Evolutionary conservation across 2,797 vertebrate genomes (phyloP), one percentile per base, ranked within the genome.

Genomic region (Acrossocheilus fasciatus): DNA sequence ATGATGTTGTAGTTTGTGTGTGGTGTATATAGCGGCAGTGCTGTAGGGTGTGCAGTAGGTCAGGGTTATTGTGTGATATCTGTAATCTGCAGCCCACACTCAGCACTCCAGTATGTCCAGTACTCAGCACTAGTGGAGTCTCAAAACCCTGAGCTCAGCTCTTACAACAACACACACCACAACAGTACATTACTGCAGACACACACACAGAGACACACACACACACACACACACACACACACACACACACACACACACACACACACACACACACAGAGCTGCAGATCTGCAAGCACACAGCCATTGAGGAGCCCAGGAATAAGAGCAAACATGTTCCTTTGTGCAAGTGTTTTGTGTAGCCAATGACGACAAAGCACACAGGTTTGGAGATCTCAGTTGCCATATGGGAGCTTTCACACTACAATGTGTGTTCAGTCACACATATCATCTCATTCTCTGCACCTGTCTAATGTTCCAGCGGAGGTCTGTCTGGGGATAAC

Each of bases 81-180:
- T 74, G 69, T 39, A 64, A 75, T 83, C 82, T 74, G 41, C 82
- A 83, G 41, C 57, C 78, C 78, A 80, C 78, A 80, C 78, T 80
- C 78, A 79, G 36, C 36, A 4, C 66, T 70, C 45, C 30, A 57
- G 47, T 54, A 52, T 41, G 81, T 82, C 66, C 34, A 57, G 50
- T 57, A 54, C 68, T 82, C 81, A 82, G 81, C 68, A 82, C 50
- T 82, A 52, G 52, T 26, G 23, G 23, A 43, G 50, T 73, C 69
- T 83, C 39, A 83, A 83, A 83, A 30, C 52, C 81, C 81, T 74
- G 81, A 83, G 81, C 69, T 83, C 69, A 83, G 69, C 81, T 62
- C 81, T 73, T 73, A 83, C 26, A 70, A 45, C 54, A 59, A 23
- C 75, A 57, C 75, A 39, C 50, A 39, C 74, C 68, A 69, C 36